phyloP scores from a whole-genome alignment of 2,113 vertebrate genomes.

The Oenanthe melanoleuca region DNA sequence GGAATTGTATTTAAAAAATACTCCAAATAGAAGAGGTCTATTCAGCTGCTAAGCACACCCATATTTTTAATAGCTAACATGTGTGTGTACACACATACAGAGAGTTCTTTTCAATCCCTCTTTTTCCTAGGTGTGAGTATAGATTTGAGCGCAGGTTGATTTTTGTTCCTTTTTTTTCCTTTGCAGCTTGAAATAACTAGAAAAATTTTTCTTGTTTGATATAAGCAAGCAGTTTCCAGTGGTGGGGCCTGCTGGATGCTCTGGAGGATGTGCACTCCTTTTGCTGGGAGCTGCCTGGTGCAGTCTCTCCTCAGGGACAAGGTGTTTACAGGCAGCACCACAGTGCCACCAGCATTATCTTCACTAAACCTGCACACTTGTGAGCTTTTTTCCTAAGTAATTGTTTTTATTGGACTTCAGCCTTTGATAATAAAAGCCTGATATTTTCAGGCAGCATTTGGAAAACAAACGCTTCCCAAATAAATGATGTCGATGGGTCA shows the following conservation, averaged over 20 bases:
- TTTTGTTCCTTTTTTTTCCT: not conserved
- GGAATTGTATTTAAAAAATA: conserved; percentile 51
- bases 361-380: not conserved
- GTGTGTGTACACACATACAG: not conserved
- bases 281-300: not conserved
- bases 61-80: conserved; percentile 7
- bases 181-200: not conserved
- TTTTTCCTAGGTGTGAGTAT: not conserved
- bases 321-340: not conserved
- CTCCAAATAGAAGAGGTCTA: conserved; percentile 27
- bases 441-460: not conserved
- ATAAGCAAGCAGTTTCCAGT: not conserved
- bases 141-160: not conserved
- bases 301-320: not conserved
- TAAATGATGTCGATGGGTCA: rapidly evolving
- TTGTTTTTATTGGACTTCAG: not conserved
- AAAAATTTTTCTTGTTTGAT: not conserved
- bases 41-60: conserved; percentile 30
- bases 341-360: not conserved
- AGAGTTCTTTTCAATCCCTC: not conserved
- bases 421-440: not conserved
- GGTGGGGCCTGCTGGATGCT: not conserved
- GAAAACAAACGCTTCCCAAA: not conserved
- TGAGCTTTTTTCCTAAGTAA: not conserved
- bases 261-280: not conserved